Conservation (phyloP, 1,140 invertebrate genomes). For the Dendrolimus kikuchii region DNA sequence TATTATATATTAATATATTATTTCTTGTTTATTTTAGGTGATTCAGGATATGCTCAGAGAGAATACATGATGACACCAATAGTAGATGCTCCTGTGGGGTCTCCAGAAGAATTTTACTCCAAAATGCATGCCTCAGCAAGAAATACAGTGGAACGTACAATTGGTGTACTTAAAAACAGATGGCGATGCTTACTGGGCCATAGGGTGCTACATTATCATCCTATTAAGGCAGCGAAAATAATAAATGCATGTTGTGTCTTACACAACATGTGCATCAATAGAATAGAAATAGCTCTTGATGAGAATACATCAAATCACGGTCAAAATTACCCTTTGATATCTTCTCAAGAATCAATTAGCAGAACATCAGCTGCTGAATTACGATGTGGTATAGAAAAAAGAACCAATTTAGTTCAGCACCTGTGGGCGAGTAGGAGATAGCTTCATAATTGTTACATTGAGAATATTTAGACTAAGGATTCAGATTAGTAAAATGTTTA, state of each 20-base stretch:
- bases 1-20: not conserved
- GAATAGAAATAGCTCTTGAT: too few species aligned
- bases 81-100: slow-evolving; percentile 4
- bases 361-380: too few species aligned
- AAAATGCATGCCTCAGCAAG: slow-evolving; percentile 11
- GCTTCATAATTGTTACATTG: too few species aligned
- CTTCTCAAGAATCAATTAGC: too few species aligned
- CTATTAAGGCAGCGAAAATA: slow-evolving; percentile 15
- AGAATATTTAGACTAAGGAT: too few species aligned
- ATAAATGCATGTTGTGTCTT: slow-evolving; percentile 21
- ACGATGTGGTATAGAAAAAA: too few species aligned
- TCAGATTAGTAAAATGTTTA: too few species aligned
- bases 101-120: slow-evolving; percentile 14
- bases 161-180: slow-evolving; percentile 19
- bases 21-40: slow-evolving; percentile 8
- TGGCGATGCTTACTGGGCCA: slow-evolving; percentile 17
- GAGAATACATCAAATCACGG: not conserved
- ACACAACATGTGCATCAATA: slow-evolving; percentile 15
- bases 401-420: too few species aligned
- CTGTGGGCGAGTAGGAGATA: too few species aligned
- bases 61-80: slow-evolving; percentile 21
- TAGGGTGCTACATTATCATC: slow-evolving; percentile 20
- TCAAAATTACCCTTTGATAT: too few species aligned
- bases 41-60: slow-evolving; percentile 21
- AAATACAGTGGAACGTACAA: slow-evolving; percentile 17